Evolutionary conservation across 2,113 vertebrate genomes (phyloP), one percentile per base, ranked within the genome.

Genomic region (Cyanoderma ruficeps): DNA sequence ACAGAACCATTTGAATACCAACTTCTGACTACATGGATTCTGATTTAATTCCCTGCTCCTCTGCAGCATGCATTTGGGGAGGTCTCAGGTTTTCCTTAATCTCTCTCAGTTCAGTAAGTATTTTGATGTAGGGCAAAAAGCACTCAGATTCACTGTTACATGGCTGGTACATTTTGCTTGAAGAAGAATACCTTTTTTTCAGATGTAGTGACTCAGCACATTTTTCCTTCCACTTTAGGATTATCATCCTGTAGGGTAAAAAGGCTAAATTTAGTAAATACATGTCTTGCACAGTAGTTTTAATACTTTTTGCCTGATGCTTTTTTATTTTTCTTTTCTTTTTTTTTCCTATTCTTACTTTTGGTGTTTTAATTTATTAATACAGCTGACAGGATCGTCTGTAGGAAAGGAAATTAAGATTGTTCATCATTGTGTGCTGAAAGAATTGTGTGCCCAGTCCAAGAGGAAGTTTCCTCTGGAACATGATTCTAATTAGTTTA

Each of bases 231-330:
- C 27, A 35, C 59, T 81, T 87, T 21, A 82, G 63, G 52, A 91
- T 96, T 89, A 78, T 78, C 75, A 69, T 89, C 50, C 63, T 68
- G n/a, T 42, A 83, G 79, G 90, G 67, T 85, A 70, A 50, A 89
- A 90, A 93, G 71, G 42, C 68, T 95, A 95, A 95, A 87, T 90
- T 90, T 80, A 93, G 87, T 55, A 88, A 87, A 70, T 83, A 77
- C 8, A 0, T 76, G 61, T 37, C 47, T 80, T 39, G 50, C 69
- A 77, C 0, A 0, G 71, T 56, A 55, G 31, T 85, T 93, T 77
- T 82, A 59, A 77, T 84, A 47, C 24, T 44, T 93, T 55, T 30
- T 82, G 31, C 63, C 83, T 92, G 70, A 74, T 84, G 52, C 41
- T 25, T 42, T 81, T 64, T 27, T 44, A 4, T 44, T 44, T 42